A percentile compares a stretch with the other conserved stretches of the same genome.
Conservation (phyloP, 1,140 invertebrate genomes). For the Drosophila eugracilis region DNA sequence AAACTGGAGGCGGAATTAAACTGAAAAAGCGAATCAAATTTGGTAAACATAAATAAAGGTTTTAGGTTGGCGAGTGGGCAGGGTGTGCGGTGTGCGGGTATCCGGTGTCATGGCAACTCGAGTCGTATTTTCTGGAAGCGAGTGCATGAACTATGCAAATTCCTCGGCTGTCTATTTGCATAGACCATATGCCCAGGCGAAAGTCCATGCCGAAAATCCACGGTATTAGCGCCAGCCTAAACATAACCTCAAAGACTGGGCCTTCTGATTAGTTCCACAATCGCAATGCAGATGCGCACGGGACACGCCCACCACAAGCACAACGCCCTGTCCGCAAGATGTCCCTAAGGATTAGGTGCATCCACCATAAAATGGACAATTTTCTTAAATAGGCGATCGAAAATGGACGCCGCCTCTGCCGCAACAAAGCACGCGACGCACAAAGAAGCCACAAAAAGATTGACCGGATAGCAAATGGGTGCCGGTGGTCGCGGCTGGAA, state of each 20-base stretch:
- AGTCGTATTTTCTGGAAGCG: conserved; percentile 29
- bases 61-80: background rate
- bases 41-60: conserved; percentile 35
- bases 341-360: background rate
- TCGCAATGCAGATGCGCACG: conserved; percentile 62
- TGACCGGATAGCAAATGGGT: background rate
- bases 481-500: background rate
- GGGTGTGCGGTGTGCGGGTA: background rate
- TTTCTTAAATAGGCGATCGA: conserved; percentile 1
- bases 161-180: conserved; percentile 33
- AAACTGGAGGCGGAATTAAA: conserved; percentile 91
- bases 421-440: conserved; percentile 70
- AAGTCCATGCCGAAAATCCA: conserved; percentile 55
- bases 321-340: background rate
- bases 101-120: conserved; percentile 49
- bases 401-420: conserved; percentile 69
- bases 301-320: conserved; percentile 58
- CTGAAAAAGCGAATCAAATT: conserved; percentile 50
- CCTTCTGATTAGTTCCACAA: conserved; percentile 33
- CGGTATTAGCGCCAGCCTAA: conserved; percentile 47
- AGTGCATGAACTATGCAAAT: conserved; percentile 29
- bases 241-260: conserved; percentile 72
- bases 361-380: background rate
- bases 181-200: conserved; percentile 21
- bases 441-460: conserved; percentile 79